Evolutionary conservation across 1,140 invertebrate genomes (phyloP).

Genomic region (Magallana angulata): DNA sequence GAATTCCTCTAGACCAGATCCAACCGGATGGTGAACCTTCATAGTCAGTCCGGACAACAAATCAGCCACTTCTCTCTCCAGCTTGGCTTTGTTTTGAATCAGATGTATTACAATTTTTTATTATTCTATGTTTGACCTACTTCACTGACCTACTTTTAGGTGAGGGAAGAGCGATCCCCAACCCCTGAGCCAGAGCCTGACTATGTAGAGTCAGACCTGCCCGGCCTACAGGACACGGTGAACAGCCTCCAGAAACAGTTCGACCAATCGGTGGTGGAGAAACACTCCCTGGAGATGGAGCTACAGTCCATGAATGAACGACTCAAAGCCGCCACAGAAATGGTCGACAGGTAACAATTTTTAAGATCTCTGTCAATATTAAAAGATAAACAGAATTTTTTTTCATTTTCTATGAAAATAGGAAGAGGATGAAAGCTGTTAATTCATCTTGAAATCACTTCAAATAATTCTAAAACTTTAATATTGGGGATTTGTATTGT

Average conservation of each 20-base stretch:
- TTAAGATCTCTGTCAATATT: not conserved
- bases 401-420: too few relatives aligned
- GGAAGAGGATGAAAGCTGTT: too few relatives aligned
- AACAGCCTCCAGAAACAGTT: slow-evolving; percentile 75
- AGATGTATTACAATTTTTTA: not conserved
- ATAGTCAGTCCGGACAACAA: slow-evolving; percentile 6
- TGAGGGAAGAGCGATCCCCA: slow-evolving; percentile 46
- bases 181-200: slow-evolving; percentile 70
- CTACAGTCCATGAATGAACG: slow-evolving; percentile 77
- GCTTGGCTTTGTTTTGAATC: not conserved
- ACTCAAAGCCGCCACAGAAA: slow-evolving; percentile 78
- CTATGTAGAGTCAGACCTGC: slow-evolving; percentile 74
- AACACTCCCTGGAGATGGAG: slow-evolving; percentile 77
- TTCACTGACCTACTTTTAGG: not conserved
- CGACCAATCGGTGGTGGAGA: slow-evolving; percentile 77
- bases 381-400: not conserved
- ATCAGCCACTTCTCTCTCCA: slow-evolving; percentile 17
- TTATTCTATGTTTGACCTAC: too few relatives aligned
- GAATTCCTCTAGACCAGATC: not conserved
- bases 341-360: slow-evolving; percentile 73
- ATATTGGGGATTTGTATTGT: too few relatives aligned
- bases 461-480: too few relatives aligned
- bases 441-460: too few relatives aligned
- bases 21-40: not conserved
- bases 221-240: slow-evolving; percentile 73